phyloP scores from a whole-genome alignment of 1,140 invertebrate species.

The Vanessa tameamea region DNA sequence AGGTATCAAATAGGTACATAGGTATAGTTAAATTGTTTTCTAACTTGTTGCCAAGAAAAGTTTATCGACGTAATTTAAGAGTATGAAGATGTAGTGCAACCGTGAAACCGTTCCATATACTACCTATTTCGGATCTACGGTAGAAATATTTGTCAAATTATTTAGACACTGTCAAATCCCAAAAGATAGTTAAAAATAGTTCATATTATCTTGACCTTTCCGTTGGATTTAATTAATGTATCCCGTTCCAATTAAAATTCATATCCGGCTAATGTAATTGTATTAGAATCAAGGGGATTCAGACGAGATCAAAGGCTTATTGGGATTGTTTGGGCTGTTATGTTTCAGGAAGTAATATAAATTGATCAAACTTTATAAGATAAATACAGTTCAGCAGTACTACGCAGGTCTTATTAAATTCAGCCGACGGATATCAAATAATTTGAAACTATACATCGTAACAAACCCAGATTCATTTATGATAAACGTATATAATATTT shows the following conservation, averaged over 20 bases:
- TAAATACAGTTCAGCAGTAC: neutral
- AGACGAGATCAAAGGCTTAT: constrained; percentile 28
- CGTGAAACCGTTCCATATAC: too few species aligned
- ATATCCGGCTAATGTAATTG: constrained; percentile 32
- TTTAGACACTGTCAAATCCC: too few species aligned
- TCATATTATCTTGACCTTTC: neutral
- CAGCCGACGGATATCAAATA: neutral
- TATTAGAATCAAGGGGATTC: constrained; percentile 25
- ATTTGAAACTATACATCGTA: too few species aligned
- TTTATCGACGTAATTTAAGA: too few species aligned
- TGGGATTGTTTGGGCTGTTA: constrained; percentile 26
- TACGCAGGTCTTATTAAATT: constrained; percentile 2
- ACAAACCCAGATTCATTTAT: too few species aligned
- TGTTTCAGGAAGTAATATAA: constrained; percentile 13
- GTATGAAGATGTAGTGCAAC: too few species aligned
- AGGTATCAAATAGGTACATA: too few species aligned
- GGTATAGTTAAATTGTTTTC: too few species aligned
- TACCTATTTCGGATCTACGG: too few species aligned
- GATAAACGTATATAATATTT: too few species aligned
- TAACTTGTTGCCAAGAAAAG: too few species aligned
- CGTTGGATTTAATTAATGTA: constrained; percentile 24
- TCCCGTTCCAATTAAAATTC: constrained; percentile 41
- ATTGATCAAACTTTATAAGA: constrained; percentile 13
- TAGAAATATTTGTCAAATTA: too few species aligned
- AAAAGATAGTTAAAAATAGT: neutral